Conservation (phyloP, 2,888 invertebrate genomes). For the Margaritifera margaritifera region DNA sequence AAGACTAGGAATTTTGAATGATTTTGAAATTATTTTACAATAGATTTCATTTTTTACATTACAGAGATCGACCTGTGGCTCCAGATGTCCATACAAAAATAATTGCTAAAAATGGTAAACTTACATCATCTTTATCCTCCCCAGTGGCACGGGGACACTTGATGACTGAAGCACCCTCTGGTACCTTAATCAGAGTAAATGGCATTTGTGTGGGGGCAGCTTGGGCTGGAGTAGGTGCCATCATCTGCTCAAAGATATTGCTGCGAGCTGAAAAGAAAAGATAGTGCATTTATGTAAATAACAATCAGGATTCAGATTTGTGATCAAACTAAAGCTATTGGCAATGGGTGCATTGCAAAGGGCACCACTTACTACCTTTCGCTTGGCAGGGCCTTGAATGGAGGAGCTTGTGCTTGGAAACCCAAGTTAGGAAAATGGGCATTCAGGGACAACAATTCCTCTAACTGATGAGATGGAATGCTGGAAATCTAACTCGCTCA, state of each 20-base stretch:
- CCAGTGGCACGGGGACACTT: constrained; percentile 72
- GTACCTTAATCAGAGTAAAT: constrained; percentile 68
- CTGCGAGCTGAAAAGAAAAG: constrained; percentile 81
- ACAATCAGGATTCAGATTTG: background rate
- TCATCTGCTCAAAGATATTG: constrained; percentile 81
- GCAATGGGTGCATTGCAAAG: background rate
- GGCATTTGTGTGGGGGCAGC: constrained; percentile 45
- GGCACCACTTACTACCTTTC: background rate
- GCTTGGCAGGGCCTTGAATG: background rate
- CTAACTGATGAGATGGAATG: too few species aligned
- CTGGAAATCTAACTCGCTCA: too few species aligned
- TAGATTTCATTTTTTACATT: too few species aligned
- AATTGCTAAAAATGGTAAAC: constrained; percentile 19
- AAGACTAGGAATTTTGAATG: too few species aligned
- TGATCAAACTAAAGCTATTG: background rate
- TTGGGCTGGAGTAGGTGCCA: constrained; percentile 15
- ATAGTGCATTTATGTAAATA: background rate
- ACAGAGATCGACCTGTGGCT: too few species aligned
- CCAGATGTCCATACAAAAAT: background rate
- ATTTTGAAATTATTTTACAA: too few species aligned
- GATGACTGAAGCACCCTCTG: constrained; percentile 69
- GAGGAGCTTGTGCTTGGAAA: background rate
- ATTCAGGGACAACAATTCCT: too few species aligned
- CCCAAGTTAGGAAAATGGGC: too few species aligned
- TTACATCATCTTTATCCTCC: constrained; percentile 64